Percentiles rank a stretch among this genome's conserved stretches.
These are phyloP conservation scores for Hermaeophaga mercurialis DNA, from an alignment of 2,888 invertebrate species.

Conservation along the genomic window DNA sequence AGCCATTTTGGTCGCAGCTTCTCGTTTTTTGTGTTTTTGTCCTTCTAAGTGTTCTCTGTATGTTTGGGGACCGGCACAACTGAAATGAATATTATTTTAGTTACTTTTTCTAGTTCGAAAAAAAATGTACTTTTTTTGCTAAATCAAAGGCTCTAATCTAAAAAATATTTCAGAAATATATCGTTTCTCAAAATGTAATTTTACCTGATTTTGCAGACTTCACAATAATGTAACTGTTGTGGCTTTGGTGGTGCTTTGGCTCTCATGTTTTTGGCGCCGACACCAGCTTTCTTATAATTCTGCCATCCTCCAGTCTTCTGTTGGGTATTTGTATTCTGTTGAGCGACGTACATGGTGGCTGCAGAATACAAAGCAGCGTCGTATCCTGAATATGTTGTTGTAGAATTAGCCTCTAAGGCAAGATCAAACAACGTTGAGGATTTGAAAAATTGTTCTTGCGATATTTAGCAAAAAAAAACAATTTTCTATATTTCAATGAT, in stretches of 20 bases:
- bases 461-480: background rate
- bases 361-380: slow-evolving; percentile 75
- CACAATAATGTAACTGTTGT: slow-evolving; percentile 95
- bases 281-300: slow-evolving; percentile 65
- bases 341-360: slow-evolving; percentile 92
- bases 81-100: no score
- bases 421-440: slow-evolving; percentile 25
- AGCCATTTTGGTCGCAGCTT: slow-evolving; percentile 80
- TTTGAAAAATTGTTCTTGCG: slow-evolving; percentile 7
- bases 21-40: slow-evolving; percentile 98
- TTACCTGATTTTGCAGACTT: slow-evolving; percentile 96
- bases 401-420: slow-evolving; percentile 62
- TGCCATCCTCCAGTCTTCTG: slow-evolving; percentile 64
- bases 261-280: slow-evolving; percentile 67
- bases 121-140: no score
- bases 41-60: slow-evolving; percentile 97
- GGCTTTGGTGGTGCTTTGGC: slow-evolving; percentile 86
- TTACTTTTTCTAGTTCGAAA: no score
- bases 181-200: slow-evolving; percentile 10
- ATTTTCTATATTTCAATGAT: no score
- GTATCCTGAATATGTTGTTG: slow-evolving; percentile 82
- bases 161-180: no score
- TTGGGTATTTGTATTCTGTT: slow-evolving; percentile 69
- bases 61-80: slow-evolving; percentile 65
- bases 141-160: no score